phyloP scores from a whole-genome alignment of 2,113 vertebrate species.

The Bufo bufo region DNA sequence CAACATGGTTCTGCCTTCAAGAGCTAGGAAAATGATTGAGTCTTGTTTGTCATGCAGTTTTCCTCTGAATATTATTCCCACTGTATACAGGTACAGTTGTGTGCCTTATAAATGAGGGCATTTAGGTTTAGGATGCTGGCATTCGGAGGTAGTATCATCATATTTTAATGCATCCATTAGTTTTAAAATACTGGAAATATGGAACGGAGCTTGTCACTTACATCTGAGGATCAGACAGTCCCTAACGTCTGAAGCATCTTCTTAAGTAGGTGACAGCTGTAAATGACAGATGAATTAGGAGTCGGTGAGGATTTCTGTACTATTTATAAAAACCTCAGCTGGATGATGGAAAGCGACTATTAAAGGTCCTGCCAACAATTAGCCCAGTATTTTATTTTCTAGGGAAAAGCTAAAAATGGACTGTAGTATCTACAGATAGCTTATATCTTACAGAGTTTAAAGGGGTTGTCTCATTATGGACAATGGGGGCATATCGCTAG shows the following conservation, averaged over 20 bases:
- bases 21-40: background rate
- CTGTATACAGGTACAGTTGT: background rate
- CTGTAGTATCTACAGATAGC: background rate
- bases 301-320: background rate
- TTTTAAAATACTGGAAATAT: slow-evolving; percentile 30
- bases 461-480: too few species aligned
- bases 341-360: background rate
- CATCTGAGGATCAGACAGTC: background rate
- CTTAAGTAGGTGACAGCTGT: slow-evolving; percentile 4
- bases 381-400: background rate
- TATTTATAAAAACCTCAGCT: background rate
- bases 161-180: background rate
- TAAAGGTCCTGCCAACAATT: background rate
- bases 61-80: background rate
- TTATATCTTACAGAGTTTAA: too few species aligned
- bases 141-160: background rate
- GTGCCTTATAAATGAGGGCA: background rate
- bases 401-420: background rate
- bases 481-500: too few species aligned
- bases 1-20: background rate
- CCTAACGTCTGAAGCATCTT: slow-evolving; percentile 27
- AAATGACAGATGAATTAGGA: background rate
- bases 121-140: slow-evolving; percentile 9
- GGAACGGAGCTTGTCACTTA: background rate
- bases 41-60: background rate